These are phyloP conservation scores for Remorina albescens DNA, from an alignment of 2,797 vertebrate species.

Conservation along the genomic window DNA sequence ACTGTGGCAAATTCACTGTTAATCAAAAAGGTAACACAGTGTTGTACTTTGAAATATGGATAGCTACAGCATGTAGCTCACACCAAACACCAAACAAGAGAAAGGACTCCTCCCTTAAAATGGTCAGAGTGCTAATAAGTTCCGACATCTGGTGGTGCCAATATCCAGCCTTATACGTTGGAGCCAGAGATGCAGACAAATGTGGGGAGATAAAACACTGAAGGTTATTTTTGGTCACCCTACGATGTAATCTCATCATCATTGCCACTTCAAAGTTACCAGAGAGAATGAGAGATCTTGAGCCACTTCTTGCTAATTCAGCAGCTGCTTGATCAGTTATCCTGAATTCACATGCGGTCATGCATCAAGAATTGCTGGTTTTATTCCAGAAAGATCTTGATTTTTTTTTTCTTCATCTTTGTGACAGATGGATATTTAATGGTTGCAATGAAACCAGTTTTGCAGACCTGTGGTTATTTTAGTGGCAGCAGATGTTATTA, in stretches of 20 bases:
- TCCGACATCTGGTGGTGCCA: conserved; percentile 26
- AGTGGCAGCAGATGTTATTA: conserved; percentile 69
- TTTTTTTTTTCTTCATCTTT: conserved; percentile 55
- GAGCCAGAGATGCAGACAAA: conserved; percentile 39
- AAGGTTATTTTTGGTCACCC: conserved; percentile 62
- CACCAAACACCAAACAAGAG: conserved; percentile 23
- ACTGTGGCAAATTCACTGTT: conserved; percentile 4
- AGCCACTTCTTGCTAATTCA: conserved; percentile 47
- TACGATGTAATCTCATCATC: conserved; percentile 68
- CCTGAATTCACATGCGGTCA: conserved; percentile 22
- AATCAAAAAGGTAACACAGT: conserved; percentile 12
- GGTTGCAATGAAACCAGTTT: conserved; percentile 77
- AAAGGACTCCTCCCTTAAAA: conserved; percentile 3
- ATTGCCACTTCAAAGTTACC: conserved; percentile 52
- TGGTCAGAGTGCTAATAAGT: conserved; percentile 36
- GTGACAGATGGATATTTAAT: conserved; percentile 57
- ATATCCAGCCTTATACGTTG: conserved; percentile 40
- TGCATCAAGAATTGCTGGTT: conserved; percentile 9
- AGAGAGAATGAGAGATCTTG: conserved; percentile 19
- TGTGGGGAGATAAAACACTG: conserved; percentile 49
- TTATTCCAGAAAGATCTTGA: conserved; percentile 33
- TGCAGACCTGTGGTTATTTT: conserved; percentile 62
- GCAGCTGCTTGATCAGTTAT: conserved; percentile 32
- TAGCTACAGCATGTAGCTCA: neutral
- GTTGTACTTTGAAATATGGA: conserved; percentile 3